phyloP scores from a whole-genome alignment of 2,797 vertebrate genomes.

The Xenops minutus region DNA sequence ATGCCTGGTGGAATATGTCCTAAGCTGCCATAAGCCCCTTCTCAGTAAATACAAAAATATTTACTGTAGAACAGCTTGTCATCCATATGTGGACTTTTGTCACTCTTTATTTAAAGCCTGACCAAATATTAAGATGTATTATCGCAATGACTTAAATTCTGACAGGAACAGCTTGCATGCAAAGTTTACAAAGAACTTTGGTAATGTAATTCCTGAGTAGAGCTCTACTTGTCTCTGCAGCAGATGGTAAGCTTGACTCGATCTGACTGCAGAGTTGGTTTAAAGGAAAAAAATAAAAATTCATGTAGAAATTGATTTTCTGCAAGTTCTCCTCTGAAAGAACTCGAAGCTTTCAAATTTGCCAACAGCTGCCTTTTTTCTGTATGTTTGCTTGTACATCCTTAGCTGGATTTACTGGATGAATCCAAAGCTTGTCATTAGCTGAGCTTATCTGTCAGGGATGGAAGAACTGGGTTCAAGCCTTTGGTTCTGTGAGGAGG shows the following conservation, averaged over 20 bases:
- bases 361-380: slow-evolving; percentile 33
- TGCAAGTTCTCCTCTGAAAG: slow-evolving; percentile 60
- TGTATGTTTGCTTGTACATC: neutral
- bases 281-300: slow-evolving; percentile 66
- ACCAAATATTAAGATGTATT: slow-evolving; percentile 79
- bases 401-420: neutral
- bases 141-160: slow-evolving; percentile 75
- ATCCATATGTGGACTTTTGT: slow-evolving; percentile 84
- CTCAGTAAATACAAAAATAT: slow-evolving; percentile 79
- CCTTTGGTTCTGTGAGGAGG: slow-evolving; percentile 9
- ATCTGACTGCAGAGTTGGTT: slow-evolving; percentile 68
- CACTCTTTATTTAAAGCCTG: slow-evolving; percentile 82
- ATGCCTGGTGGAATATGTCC: slow-evolving; percentile 57
- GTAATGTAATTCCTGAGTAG: slow-evolving; percentile 68
- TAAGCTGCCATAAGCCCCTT: slow-evolving; percentile 70
- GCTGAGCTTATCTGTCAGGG: neutral
- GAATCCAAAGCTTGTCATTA: slow-evolving; percentile 34
- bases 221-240: slow-evolving; percentile 69
- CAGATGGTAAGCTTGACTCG: slow-evolving; percentile 79
- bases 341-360: slow-evolving; percentile 52
- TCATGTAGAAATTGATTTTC: slow-evolving; percentile 69
- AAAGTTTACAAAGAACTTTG: slow-evolving; percentile 72
- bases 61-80: slow-evolving; percentile 81
- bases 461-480: neutral
- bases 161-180: slow-evolving; percentile 81